phyloP scores from a whole-genome alignment of 2,113 vertebrate genomes.

The Phasianus colchicus region DNA sequence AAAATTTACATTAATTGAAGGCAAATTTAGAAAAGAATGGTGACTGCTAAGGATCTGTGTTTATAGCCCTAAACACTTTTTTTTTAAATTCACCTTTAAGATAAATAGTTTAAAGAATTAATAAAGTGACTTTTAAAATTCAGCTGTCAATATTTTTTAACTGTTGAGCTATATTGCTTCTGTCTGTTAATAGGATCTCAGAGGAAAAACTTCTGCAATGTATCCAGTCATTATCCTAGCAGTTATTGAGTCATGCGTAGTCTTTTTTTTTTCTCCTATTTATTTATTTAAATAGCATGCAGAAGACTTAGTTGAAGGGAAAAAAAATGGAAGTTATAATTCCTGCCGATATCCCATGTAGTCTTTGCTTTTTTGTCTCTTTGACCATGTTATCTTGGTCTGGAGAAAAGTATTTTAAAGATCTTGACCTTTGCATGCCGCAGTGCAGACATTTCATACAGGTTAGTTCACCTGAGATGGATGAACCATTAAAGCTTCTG shows the following conservation, averaged over 20 bases:
- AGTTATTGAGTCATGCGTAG: background rate
- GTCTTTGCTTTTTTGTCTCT: background rate
- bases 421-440: conserved; percentile 29
- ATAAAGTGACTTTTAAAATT: background rate
- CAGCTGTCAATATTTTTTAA: background rate
- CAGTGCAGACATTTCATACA: background rate
- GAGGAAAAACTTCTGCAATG: background rate
- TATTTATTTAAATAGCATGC: background rate
- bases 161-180: background rate
- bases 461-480: background rate
- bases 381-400: background rate
- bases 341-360: background rate
- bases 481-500: background rate
- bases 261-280: background rate
- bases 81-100: conserved; percentile 3
- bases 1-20: conserved; percentile 12
- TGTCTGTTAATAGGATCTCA: background rate
- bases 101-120: background rate
- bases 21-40: background rate
- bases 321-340: background rate
- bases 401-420: background rate
- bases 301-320: background rate
- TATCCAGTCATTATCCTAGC: background rate
- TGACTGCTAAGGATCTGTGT: background rate
- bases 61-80: background rate